Conservation (phyloP, 2,888 invertebrate species). For the Polia nebulosa region DNA sequence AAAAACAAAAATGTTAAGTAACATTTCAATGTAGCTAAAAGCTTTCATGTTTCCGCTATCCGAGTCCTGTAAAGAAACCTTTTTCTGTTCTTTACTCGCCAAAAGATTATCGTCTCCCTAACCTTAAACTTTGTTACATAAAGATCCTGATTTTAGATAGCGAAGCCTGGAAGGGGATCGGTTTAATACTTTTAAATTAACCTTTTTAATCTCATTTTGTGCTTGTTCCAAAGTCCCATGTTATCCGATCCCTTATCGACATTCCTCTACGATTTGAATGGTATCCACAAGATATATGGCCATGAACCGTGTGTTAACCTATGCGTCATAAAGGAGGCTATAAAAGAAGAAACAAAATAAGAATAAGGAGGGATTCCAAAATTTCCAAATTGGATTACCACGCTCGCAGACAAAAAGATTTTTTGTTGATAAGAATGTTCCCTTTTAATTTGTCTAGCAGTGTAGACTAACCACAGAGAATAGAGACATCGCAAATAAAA, state of each 20-base stretch:
- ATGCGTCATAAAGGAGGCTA: conserved; percentile 54
- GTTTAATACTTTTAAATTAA: conserved; percentile 33
- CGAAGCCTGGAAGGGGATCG: neutral
- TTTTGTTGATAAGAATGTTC: conserved; percentile 28
- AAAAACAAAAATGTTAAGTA: neutral
- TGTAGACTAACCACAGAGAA: conserved; percentile 28
- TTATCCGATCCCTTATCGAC: conserved; percentile 31
- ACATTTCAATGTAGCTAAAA: conserved; percentile 3
- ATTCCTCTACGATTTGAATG: conserved; percentile 39
- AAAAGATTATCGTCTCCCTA: conserved; percentile 2
- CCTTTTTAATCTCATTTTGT: conserved; percentile 35
- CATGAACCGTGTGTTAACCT: conserved; percentile 49
- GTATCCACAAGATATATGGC: conserved; percentile 29
- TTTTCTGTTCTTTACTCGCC: conserved; percentile 6
- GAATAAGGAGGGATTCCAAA: conserved; percentile 38
- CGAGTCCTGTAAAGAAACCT: conserved; percentile 5
- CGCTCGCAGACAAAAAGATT: conserved; percentile 33
- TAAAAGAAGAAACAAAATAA: conserved; percentile 44
- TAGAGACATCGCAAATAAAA: conserved; percentile 1
- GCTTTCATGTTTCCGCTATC: conserved; percentile 1
- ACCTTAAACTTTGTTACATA: conserved; percentile 25
- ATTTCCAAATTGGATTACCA: conserved; percentile 43
- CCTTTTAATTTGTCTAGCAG: conserved; percentile 28
- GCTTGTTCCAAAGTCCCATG: conserved; percentile 14
- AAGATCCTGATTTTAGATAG: conserved; percentile 24